Evolutionary conservation across 2,113 vertebrate genomes (phyloP).

Genomic region (Melanerpes formicivorus): DNA sequence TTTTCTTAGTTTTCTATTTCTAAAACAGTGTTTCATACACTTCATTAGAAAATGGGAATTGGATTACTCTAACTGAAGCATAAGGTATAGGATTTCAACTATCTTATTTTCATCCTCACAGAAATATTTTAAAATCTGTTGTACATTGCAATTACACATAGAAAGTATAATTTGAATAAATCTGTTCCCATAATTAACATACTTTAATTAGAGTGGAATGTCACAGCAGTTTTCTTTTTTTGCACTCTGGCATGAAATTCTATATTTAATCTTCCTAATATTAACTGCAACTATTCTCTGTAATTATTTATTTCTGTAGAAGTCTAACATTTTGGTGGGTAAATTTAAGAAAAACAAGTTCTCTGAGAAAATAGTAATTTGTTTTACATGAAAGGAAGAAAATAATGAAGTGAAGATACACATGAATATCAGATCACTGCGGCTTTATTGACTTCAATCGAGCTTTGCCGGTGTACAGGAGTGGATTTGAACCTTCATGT

Average conservation of each 20-base stretch:
- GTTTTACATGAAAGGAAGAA: background rate
- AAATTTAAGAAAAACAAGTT: background rate
- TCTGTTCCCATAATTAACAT: slow-evolving; percentile 18
- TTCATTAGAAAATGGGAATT: background rate
- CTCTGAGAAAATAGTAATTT: background rate
- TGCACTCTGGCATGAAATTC: background rate
- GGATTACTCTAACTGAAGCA: background rate
- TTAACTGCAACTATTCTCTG: background rate
- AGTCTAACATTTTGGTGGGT: background rate
- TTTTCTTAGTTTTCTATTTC: background rate
- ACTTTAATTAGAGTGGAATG: slow-evolving; percentile 11
- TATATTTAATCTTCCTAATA: slow-evolving; percentile 7
- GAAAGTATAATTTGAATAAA: slow-evolving; percentile 1
- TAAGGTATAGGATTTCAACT: slow-evolving; percentile 5
- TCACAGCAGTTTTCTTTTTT: background rate
- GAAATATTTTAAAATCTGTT: slow-evolving; percentile 32
- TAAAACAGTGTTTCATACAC: background rate
- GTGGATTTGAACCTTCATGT: background rate
- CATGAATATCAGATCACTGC: background rate
- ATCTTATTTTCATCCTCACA: background rate
- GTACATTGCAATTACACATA: background rate
- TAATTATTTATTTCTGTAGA: background rate
- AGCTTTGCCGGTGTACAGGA: background rate
- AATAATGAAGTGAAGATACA: background rate
- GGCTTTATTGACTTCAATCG: background rate